Percentiles rank a stretch among this genome's conserved stretches.
Conservation (phyloP, 2,797 vertebrate genomes). For the Streptopelia turtur region DNA sequence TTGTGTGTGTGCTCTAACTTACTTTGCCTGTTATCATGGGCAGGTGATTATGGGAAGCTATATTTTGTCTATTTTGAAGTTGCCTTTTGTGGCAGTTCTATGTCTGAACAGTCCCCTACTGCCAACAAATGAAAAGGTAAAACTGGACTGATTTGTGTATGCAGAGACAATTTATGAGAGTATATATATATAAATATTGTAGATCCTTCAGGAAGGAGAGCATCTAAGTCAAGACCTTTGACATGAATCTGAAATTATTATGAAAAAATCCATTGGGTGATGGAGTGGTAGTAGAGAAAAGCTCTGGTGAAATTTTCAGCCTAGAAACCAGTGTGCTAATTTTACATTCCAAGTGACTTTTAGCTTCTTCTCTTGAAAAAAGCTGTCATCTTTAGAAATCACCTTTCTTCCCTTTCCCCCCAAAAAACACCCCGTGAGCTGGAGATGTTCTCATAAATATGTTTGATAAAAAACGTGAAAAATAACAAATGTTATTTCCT, state of each 20-base stretch:
- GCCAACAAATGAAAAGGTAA: not conserved
- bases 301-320: not conserved
- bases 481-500: not conserved
- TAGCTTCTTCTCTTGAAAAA: not conserved
- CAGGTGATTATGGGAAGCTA: not conserved
- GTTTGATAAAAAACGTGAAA: not conserved
- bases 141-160: not conserved
- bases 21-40: not conserved
- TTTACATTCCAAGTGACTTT: not conserved
- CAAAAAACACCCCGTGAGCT: not conserved
- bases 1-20: not conserved
- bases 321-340: not conserved
- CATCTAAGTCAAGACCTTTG: not conserved
- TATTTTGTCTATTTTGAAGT: not conserved
- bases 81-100: not conserved
- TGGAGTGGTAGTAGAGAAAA: not conserved
- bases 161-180: not conserved
- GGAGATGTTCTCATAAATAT: not conserved
- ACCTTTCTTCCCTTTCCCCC: accelerated
- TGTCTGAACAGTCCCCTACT: not conserved
- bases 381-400: not conserved
- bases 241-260: not conserved
- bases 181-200: not conserved
- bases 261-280: not conserved
- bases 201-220: not conserved